Conservation (phyloP, 2,888 invertebrate genomes). For the Amphimallon solstitiale region DNA sequence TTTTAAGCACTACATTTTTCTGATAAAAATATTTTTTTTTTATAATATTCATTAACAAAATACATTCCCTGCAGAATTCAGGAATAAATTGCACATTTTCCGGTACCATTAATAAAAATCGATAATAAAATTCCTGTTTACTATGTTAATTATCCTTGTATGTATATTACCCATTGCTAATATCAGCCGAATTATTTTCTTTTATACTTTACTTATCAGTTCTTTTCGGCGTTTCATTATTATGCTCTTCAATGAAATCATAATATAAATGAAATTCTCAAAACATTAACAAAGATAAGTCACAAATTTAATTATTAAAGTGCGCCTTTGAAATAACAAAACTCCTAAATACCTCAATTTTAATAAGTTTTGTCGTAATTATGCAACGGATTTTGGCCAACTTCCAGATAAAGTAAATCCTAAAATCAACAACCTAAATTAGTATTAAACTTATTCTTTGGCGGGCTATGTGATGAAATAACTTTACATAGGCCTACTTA, state of each 20-base stretch:
- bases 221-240: no score
- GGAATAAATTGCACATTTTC: no score
- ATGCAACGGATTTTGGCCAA: neutral
- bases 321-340: slow-evolving; percentile 21
- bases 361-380: slow-evolving; percentile 1
- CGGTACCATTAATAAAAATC: no score
- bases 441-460: slow-evolving; percentile 20
- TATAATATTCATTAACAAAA: no score
- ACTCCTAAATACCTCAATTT: neutral
- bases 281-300: neutral
- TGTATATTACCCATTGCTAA: no score
- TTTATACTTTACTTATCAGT: no score
- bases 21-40: no score
- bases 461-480: neutral
- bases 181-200: no score
- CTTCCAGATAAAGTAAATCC: slow-evolving; percentile 23
- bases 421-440: slow-evolving; percentile 23
- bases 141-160: no score
- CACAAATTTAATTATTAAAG: slow-evolving; percentile 24
- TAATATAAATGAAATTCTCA: neutral
- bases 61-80: no score
- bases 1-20: no score
- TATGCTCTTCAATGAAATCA: neutral
- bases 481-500: neutral
- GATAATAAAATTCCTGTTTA: no score